Percentiles rank a stretch among this genome's conserved stretches.
phyloP scores from a whole-genome alignment of 2,113 vertebrate genomes.

The Vidua macroura region DNA sequence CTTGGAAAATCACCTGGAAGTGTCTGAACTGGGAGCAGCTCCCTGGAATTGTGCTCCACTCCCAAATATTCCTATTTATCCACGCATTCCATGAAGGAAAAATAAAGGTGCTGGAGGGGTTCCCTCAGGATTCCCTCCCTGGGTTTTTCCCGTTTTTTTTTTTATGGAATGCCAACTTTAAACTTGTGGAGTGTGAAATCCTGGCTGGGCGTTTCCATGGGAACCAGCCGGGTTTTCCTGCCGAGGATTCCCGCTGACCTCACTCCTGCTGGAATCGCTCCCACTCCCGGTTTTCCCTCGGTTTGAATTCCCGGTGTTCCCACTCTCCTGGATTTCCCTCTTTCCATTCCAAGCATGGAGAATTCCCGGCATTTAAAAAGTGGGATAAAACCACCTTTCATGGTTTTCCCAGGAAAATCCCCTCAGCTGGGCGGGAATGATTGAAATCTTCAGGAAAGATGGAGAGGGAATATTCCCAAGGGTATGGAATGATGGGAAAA shows the following conservation, averaged over 20 bases:
- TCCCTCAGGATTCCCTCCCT: neutral
- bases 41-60: neutral
- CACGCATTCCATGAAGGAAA: neutral
- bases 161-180: neutral
- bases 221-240: neutral
- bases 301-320: neutral
- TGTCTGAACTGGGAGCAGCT: neutral
- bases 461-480: neutral
- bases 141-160: neutral
- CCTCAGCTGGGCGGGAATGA: neutral
- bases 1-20: neutral
- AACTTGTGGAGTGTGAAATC: neutral
- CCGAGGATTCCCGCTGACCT: neutral
- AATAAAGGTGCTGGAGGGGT: neutral
- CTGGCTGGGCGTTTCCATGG: neutral
- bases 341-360: neutral
- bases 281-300: neutral
- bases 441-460: neutral
- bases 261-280: neutral
- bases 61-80: neutral
- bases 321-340: neutral
- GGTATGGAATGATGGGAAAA: neutral
- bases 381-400: neutral
- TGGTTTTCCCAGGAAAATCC: neutral
- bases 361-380: rapidly evolving